A percentile compares a stretch with the other conserved stretches of the same genome.
Conservation (phyloP, 2,888 invertebrate genomes). For the Philaethria dido region DNA sequence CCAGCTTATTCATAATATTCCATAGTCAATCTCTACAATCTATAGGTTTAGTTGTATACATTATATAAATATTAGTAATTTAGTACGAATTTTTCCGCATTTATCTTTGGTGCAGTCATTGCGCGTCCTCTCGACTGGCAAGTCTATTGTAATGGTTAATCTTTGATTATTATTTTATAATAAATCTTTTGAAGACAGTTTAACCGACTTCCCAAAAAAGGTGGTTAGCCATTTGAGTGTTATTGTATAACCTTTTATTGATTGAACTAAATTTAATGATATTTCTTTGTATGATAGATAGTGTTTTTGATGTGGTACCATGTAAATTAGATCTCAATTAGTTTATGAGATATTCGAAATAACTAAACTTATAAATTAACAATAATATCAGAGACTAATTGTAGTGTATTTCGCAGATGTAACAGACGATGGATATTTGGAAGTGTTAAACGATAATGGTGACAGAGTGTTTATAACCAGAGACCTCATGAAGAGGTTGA, state of each 20-base stretch:
- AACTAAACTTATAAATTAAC: too few relatives aligned
- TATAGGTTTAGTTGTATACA: constrained; percentile 2
- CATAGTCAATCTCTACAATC: not conserved
- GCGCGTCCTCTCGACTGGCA: constrained; percentile 13
- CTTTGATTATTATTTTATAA: not conserved
- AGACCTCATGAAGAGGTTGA: constrained; percentile 59
- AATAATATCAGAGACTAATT: constrained; percentile 8
- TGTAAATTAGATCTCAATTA: too few relatives aligned
- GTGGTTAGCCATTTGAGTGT: too few relatives aligned
- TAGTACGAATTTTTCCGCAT: constrained; percentile 26
- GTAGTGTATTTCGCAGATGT: constrained; percentile 53
- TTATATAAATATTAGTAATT: constrained; percentile 9
- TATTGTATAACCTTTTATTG: too few relatives aligned
- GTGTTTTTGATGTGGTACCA: too few relatives aligned
- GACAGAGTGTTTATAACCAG: constrained; percentile 60
- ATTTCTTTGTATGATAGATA: too few relatives aligned
- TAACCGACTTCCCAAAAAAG: too few relatives aligned
- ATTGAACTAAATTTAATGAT: too few relatives aligned
- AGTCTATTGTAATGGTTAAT: constrained; percentile 15
- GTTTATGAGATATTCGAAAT: too few relatives aligned
- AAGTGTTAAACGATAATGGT: constrained; percentile 58
- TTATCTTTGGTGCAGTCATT: constrained; percentile 35
- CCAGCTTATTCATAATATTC: not conserved
- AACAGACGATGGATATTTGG: constrained; percentile 50
- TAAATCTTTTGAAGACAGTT: too few relatives aligned